Percentiles rank a stretch among this genome's conserved stretches.
These are phyloP conservation scores for Heliconius eleuchia DNA, from an alignment of 1,140 invertebrate genomes.

Conservation along the genomic window DNA sequence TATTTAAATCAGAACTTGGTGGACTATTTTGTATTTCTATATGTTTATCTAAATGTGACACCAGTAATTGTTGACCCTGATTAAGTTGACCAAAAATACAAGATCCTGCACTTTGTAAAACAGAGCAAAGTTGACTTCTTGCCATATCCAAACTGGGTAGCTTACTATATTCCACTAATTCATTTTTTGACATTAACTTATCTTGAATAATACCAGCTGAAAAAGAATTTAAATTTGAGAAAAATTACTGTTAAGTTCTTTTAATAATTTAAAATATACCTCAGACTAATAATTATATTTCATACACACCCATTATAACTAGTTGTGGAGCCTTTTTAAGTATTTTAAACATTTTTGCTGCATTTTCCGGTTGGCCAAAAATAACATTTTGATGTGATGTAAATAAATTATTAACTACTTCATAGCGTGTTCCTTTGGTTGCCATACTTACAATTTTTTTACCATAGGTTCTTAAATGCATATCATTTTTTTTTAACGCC, in stretches of 20 bases:
- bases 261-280: background rate
- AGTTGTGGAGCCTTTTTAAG: constrained; percentile 84
- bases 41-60: constrained; percentile 83
- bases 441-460: constrained; percentile 83
- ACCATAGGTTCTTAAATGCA: constrained; percentile 85
- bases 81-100: constrained; percentile 85
- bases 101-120: constrained; percentile 84
- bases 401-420: constrained; percentile 82
- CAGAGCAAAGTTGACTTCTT: constrained; percentile 84
- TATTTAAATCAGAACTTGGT: constrained; percentile 2
- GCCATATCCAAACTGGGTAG: constrained; percentile 83
- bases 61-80: constrained; percentile 85
- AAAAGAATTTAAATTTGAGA: constrained; percentile 50
- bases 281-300: constrained; percentile 26
- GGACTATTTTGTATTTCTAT: constrained; percentile 55
- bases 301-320: constrained; percentile 83
- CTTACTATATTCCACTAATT: constrained; percentile 84
- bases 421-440: constrained; percentile 83
- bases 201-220: constrained; percentile 86
- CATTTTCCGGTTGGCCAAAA: constrained; percentile 84
- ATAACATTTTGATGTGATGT: constrained; percentile 82
- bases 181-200: constrained; percentile 84
- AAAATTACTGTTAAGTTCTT: background rate
- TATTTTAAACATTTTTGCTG: constrained; percentile 82
- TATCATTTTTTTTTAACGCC: constrained; percentile 83